Evolutionary conservation across 2,113 vertebrate species (phyloP).

Genomic region (Corythornis cristatus): DNA sequence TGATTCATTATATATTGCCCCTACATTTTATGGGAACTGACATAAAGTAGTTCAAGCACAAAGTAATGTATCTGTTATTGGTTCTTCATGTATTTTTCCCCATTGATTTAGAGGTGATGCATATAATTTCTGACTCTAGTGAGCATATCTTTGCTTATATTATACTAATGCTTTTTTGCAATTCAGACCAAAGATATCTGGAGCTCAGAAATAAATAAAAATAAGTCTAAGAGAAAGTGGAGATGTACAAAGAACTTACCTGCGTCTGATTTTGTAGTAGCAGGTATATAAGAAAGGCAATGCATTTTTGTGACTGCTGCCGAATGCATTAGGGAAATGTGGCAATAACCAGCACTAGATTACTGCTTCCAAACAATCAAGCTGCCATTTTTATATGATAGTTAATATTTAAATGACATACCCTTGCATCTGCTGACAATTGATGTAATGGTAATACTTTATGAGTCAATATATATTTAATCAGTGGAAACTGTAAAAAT

Average conservation of each 20-base stretch:
- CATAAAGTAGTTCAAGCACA: slow-evolving; percentile 51
- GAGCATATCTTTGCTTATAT: slow-evolving; percentile 51
- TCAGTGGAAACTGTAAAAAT: slow-evolving; percentile 89
- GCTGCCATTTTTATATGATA: slow-evolving; percentile 94
- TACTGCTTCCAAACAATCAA: slow-evolving; percentile 88
- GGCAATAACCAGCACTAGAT: slow-evolving; percentile 76
- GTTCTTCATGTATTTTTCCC: slow-evolving; percentile 42
- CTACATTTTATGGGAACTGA: background rate
- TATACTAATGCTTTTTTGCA: slow-evolving; percentile 43
- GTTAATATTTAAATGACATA: slow-evolving; percentile 93
- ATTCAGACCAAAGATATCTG: slow-evolving; percentile 52
- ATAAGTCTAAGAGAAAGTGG: slow-evolving; percentile 33
- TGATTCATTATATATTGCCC: background rate
- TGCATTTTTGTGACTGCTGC: slow-evolving; percentile 58
- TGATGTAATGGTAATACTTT: slow-evolving; percentile 90
- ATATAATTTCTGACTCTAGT: slow-evolving; percentile 57
- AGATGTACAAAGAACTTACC: slow-evolving; percentile 36
- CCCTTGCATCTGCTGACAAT: slow-evolving; percentile 86
- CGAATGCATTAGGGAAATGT: slow-evolving; percentile 73
- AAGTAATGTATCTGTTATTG: slow-evolving; percentile 23
- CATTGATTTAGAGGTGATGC: slow-evolving; percentile 49
- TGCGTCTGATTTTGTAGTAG: slow-evolving; percentile 19
- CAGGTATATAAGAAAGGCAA: slow-evolving; percentile 20
- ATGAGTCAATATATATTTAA: slow-evolving; percentile 95
- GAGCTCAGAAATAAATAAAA: slow-evolving; percentile 57